phyloP scores from a whole-genome alignment of 2,113 vertebrate genomes.

The Leptosomus discolor region DNA sequence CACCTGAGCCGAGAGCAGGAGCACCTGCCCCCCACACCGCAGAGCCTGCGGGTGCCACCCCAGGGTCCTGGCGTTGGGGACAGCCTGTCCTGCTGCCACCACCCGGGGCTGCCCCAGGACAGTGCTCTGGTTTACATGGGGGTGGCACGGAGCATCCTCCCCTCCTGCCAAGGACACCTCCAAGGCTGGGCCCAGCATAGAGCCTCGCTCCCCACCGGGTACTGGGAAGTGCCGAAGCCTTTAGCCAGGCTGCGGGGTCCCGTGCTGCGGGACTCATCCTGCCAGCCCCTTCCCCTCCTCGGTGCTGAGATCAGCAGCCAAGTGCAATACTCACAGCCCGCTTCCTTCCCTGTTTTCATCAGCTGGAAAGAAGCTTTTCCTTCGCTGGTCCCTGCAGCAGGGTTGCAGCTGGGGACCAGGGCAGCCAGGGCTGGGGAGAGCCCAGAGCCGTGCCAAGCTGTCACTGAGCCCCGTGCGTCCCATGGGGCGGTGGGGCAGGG shows the following conservation, averaged over 20 bases:
- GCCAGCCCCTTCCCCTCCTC: background rate
- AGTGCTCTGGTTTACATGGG: background rate
- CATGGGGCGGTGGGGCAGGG: rapidly evolving
- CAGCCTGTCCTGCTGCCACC: background rate
- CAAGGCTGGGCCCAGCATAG: background rate
- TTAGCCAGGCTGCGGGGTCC: background rate
- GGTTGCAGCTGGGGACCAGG: background rate
- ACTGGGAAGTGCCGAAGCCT: background rate
- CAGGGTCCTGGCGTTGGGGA: rapidly evolving
- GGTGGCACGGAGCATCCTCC: background rate
- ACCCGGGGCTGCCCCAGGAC: background rate
- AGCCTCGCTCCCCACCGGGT: background rate
- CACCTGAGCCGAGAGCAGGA: slow-evolving; percentile 64
- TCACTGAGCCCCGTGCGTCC: rapidly evolving
- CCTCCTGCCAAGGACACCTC: background rate
- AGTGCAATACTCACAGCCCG: background rate
- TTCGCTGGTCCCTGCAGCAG: background rate
- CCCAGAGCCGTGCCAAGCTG: background rate
- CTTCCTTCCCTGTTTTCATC: background rate
- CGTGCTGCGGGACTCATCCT: background rate
- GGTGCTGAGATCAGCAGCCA: background rate
- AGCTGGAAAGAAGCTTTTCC: background rate
- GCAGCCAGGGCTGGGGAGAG: background rate
- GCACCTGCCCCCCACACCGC: rapidly evolving
- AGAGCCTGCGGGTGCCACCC: background rate